A percentile compares a stretch with the other conserved stretches of the same genome.
Evolutionary conservation across 2,888 invertebrate species (phyloP).

Genomic region (Lasioglossum zephyrum): DNA sequence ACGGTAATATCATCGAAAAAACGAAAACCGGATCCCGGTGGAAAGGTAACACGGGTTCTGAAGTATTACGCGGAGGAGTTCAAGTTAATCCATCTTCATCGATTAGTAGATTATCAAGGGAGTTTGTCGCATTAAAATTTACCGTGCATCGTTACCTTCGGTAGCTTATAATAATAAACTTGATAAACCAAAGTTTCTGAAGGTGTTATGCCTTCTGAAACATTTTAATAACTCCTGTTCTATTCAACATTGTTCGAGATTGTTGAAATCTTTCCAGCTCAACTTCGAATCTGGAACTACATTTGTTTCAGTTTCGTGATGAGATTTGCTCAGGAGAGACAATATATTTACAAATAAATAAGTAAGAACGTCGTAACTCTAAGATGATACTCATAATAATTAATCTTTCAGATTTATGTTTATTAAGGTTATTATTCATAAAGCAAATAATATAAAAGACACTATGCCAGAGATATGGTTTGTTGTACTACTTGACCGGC

Average conservation of each 20-base stretch:
- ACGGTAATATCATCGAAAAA: background rate
- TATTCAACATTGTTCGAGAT: background rate
- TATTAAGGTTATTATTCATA: background rate
- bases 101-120: constrained; percentile 15
- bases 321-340: background rate
- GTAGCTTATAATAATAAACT: constrained; percentile 4
- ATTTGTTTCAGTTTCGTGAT: background rate
- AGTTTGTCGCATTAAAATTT: constrained; percentile 3
- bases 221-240: background rate
- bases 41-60: background rate
- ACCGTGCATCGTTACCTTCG: background rate
- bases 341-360: background rate
- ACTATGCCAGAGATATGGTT: background rate
- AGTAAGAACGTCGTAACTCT: background rate
- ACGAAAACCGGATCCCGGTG: background rate
- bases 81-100: constrained; percentile 13
- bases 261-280: background rate
- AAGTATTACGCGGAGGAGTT: background rate
- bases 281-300: background rate
- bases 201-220: background rate
- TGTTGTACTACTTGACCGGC: background rate
- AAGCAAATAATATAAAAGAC: background rate
- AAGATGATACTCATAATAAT: background rate
- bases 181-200: background rate
- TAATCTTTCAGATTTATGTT: background rate